phyloP scores from a whole-genome alignment of 2,797 vertebrate genomes.

The Octomys mimax region DNA sequence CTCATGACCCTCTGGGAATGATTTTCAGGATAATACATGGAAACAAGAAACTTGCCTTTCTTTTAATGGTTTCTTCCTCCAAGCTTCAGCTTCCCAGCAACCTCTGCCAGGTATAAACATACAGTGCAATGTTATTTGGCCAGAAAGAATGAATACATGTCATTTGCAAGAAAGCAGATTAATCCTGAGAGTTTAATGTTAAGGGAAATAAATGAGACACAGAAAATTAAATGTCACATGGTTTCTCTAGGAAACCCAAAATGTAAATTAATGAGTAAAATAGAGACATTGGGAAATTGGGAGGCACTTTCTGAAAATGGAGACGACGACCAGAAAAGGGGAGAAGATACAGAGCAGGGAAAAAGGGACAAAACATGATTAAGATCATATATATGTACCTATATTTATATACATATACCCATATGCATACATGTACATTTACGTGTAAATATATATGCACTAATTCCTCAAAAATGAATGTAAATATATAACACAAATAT shows the following conservation, averaged over 20 bases:
- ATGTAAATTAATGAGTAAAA: neutral
- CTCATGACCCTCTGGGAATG: neutral
- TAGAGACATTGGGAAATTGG: neutral
- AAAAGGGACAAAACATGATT: neutral
- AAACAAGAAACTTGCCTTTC: neutral
- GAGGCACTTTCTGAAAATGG: neutral
- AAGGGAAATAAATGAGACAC: neutral
- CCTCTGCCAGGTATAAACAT: neutral
- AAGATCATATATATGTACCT: neutral
- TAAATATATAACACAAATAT: neutral
- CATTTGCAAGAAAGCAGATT: neutral
- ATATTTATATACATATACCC: neutral
- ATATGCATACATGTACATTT: neutral
- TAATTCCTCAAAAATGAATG: neutral
- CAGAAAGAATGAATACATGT: neutral
- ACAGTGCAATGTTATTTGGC: neutral
- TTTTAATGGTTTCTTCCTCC: neutral
- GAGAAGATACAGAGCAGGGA: neutral
- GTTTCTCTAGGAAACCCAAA: neutral
- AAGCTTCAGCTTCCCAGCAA: neutral
- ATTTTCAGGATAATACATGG: neutral
- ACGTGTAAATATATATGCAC: neutral
- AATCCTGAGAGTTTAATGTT: neutral
- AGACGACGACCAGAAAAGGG: neutral
- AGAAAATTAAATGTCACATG: neutral